A percentile compares a stretch with the other conserved stretches of the same genome.
Evolutionary conservation across 2,888 invertebrate genomes (phyloP).

Genomic region (Thecocarcelia acutangulata): DNA sequence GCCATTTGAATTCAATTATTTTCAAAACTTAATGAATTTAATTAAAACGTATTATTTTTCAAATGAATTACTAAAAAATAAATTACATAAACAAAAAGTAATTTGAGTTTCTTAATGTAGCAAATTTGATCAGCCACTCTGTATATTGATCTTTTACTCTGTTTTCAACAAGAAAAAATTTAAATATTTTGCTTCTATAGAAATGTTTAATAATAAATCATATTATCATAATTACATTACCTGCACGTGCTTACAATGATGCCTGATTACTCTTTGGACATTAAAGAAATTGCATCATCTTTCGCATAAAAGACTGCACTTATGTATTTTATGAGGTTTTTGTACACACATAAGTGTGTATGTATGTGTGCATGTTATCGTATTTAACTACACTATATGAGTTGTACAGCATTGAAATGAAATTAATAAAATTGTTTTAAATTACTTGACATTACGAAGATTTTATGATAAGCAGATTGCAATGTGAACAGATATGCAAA

Average conservation of each 20-base stretch:
- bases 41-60: too few relatives aligned
- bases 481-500: slow-evolving; percentile 13
- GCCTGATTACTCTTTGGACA: slow-evolving; percentile 19
- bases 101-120: too few relatives aligned
- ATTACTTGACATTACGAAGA: slow-evolving; percentile 10
- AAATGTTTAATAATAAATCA: slow-evolving; percentile 15
- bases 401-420: neutral
- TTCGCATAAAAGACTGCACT: slow-evolving; percentile 17
- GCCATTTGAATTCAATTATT: too few relatives aligned
- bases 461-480: slow-evolving; percentile 2
- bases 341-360: neutral
- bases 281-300: slow-evolving; percentile 46
- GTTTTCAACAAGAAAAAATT: too few relatives aligned
- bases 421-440: slow-evolving; percentile 33
- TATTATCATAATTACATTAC: slow-evolving; percentile 23
- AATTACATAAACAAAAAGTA: too few relatives aligned
- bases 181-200: too few relatives aligned
- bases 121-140: too few relatives aligned
- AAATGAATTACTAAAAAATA: too few relatives aligned
- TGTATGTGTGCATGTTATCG: neutral
- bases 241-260: slow-evolving; percentile 44
- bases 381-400: too few relatives aligned
- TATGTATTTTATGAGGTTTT: slow-evolving; percentile 7
- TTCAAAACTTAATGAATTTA: too few relatives aligned
- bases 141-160: too few relatives aligned